These are phyloP conservation scores for Opisthocomus hoazin DNA, from an alignment of 2,113 vertebrate genomes.

Conservation along the genomic window DNA sequence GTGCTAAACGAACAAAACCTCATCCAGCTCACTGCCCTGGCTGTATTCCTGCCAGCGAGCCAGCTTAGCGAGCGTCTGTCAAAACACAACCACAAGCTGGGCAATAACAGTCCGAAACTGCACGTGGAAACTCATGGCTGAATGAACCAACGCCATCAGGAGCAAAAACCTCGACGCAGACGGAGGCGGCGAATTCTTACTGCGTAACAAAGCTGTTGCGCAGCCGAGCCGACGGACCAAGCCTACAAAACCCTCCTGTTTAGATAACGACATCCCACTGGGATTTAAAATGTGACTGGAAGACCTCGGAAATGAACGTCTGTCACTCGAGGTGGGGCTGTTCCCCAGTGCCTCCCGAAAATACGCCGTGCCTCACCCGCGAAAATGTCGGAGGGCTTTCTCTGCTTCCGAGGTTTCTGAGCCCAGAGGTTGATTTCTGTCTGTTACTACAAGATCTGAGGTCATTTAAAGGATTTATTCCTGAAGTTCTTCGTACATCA, in stretches of 20 bases:
- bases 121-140: not conserved
- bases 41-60: not conserved
- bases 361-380: rapidly evolving
- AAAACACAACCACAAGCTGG: not conserved
- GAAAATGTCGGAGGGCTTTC: not conserved
- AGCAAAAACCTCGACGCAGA: not conserved
- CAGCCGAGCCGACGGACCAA: not conserved
- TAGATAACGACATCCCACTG: not conserved
- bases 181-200: not conserved
- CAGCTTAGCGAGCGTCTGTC: not conserved
- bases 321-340: not conserved
- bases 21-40: not conserved
- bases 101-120: not conserved
- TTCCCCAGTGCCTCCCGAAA: not conserved
- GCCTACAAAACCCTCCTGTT: not conserved
- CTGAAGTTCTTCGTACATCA: not conserved
- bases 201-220: not conserved
- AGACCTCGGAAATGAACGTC: not conserved
- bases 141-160: not conserved
- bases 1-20: not conserved
- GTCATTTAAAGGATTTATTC: not conserved
- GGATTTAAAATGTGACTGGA: not conserved
- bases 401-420: not conserved
- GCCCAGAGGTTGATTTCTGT: not conserved
- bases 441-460: not conserved